Percentiles rank a stretch among this genome's conserved stretches.
phyloP scores from a whole-genome alignment of 2,888 invertebrate genomes.

The Mesoligia furuncula region DNA sequence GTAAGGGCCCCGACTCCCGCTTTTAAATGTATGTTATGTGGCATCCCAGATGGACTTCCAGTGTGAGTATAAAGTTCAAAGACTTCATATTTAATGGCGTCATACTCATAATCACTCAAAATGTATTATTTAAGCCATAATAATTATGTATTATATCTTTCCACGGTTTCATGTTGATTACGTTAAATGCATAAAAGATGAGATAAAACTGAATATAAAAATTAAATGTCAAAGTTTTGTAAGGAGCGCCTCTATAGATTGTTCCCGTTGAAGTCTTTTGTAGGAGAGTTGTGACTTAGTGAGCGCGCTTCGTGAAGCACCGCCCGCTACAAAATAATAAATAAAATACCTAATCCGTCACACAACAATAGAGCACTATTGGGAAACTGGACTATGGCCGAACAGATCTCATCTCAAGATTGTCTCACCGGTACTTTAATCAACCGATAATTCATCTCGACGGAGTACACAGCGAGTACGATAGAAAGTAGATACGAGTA shows the following conservation, averaged over 20 bases:
- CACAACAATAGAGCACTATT: conserved; percentile 78
- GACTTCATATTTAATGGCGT: conserved; percentile 26
- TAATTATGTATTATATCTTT: conserved; percentile 35
- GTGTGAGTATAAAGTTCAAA: conserved; percentile 42
- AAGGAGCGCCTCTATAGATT: background rate
- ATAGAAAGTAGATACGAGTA: conserved; percentile 68
- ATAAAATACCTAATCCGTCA: conserved; percentile 79
- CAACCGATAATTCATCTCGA: conserved; percentile 67
- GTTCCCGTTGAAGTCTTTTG: conserved; percentile 81
- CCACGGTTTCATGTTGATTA: conserved; percentile 15
- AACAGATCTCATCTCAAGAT: conserved; percentile 73
- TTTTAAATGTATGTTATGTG: conserved; percentile 7
- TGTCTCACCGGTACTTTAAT: conserved; percentile 72
- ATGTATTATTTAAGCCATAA: conserved; percentile 42
- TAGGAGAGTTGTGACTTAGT: conserved; percentile 61
- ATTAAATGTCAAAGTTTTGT: conserved; percentile 14
- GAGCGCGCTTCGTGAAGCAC: conserved; percentile 52
- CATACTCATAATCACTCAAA: conserved; percentile 36
- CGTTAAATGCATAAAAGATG: conserved; percentile 1
- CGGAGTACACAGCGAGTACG: conserved; percentile 52
- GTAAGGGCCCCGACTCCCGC: conserved; percentile 29
- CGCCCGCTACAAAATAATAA: conserved; percentile 69
- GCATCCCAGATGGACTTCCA: conserved; percentile 17
- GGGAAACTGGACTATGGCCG: conserved; percentile 69
- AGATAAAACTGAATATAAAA: background rate